Base-by-base conservation (phyloP, 53 echinoderm and acorn worm species). In the Echinarachnius parma region DNA sequence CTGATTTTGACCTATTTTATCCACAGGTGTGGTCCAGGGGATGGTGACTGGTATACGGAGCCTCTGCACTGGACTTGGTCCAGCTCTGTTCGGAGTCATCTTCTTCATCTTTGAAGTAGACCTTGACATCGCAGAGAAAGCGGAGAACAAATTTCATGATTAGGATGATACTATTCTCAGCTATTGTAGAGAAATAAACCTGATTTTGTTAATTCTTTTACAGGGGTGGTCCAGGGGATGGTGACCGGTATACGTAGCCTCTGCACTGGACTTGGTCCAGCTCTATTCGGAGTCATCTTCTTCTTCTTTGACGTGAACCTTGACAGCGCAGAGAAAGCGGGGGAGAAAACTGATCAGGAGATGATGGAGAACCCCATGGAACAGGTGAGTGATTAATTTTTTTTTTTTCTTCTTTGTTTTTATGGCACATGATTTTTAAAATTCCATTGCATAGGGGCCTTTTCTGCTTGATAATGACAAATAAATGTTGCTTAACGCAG, bases 161-260 rank as follows among this genome's bases (percentile, higher is more conserved):
- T n/a, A n/a, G n/a, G n/a, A n/a, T n/a, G n/a, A n/a, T n/a, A n/a
- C n/a, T n/a, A n/a, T n/a, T n/a, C n/a, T n/a, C n/a, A n/a, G n/a
- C n/a, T n/a, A n/a, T n/a, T n/a, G n/a, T n/a, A n/a, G n/a, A n/a
- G n/a, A n/a, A n/a, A n/a, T n/a, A n/a, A n/a, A n/a, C n/a, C n/a
- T n/a, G n/a, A n/a, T n/a, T n/a, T n/a, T n/a, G n/a, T n/a, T n/a
- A n/a, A n/a, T n/a, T n/a, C n/a, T n/a, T n/a, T n/a, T n/a, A n/a
- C n/a, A 96, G 96, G 96, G 71, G 96, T 96, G 8, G 85, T 90
- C 15, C 96, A 91, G 61, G 96, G 96, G 21, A 87, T 96, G 91
- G 82, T 96, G 9, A 96, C 96, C 21, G 96, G 96, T 39, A 96
- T 96, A 39, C 87, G 96, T 21, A 86, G 91, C 21, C 82, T 96